phyloP scores from a whole-genome alignment of 2,888 invertebrate species.

The Polylopha cassiicola region DNA sequence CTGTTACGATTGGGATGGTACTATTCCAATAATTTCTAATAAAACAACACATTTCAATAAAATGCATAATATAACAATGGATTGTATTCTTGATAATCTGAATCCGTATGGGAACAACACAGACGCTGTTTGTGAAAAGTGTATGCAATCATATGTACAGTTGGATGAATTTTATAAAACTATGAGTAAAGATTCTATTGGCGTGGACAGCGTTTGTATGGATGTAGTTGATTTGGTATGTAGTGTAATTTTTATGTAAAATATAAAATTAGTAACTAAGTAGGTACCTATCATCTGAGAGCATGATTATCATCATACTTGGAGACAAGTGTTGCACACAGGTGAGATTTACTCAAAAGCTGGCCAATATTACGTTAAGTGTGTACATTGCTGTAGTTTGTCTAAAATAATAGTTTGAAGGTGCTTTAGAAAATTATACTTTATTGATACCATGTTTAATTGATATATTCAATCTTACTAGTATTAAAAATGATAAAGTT shows the following conservation, averaged over 20 bases:
- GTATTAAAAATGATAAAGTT: too few species aligned
- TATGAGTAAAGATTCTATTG: constrained; percentile 74
- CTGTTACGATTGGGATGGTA: constrained; percentile 72
- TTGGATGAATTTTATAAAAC: constrained; percentile 78
- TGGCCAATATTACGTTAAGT: too few species aligned
- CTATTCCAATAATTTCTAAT: constrained; percentile 62
- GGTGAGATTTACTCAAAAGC: too few species aligned
- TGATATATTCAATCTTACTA: too few species aligned
- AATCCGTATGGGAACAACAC: constrained; percentile 42
- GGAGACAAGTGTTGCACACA: too few species aligned
- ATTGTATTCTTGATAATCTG: constrained; percentile 56
- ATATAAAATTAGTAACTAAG: neutral
- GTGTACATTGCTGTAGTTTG: too few species aligned
- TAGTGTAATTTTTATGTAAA: constrained; percentile 19
- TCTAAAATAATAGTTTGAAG: too few species aligned
- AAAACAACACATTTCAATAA: constrained; percentile 67
- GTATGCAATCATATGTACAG: constrained; percentile 70
- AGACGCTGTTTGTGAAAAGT: constrained; percentile 68
- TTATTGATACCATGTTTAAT: too few species aligned
- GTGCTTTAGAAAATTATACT: too few species aligned
- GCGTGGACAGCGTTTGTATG: constrained; percentile 80
- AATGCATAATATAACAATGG: constrained; percentile 59
- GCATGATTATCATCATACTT: too few species aligned
- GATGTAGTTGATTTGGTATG: constrained; percentile 82
- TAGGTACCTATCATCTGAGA: neutral